These are phyloP conservation scores for Ammodytes dubius DNA, from an alignment of 2,113 vertebrate species.

Conservation along the genomic window DNA sequence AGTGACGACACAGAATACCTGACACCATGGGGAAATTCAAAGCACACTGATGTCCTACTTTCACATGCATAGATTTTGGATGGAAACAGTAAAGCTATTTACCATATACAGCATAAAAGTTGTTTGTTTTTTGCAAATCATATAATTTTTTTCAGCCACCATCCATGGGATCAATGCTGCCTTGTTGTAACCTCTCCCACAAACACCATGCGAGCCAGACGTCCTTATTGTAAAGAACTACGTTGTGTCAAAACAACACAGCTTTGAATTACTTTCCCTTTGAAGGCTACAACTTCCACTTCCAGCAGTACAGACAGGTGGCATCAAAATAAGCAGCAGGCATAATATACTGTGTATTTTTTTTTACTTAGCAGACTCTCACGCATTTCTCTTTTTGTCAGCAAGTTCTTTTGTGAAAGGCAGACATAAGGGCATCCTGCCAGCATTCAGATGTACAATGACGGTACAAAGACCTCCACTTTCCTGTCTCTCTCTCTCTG, in stretches of 20 bases:
- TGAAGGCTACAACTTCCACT: constrained; percentile 44
- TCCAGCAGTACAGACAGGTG: constrained; percentile 40
- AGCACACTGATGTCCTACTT: constrained; percentile 20
- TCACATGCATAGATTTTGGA: constrained; percentile 14
- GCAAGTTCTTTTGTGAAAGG: constrained; percentile 42
- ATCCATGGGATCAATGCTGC: constrained; percentile 3
- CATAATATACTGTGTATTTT: constrained; percentile 48
- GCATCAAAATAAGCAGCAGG: constrained; percentile 40
- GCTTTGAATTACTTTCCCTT: constrained; percentile 46
- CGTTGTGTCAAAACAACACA: constrained; percentile 14
- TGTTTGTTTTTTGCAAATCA: not conserved
- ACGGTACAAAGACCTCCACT: constrained; percentile 23
- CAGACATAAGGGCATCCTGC: constrained; percentile 37
- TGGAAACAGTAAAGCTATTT: not conserved
- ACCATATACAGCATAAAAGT: constrained; percentile 1
- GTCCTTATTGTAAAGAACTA: constrained; percentile 17
- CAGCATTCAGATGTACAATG: constrained; percentile 32
- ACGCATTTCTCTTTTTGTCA: constrained; percentile 56
- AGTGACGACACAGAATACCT: constrained; percentile 20
- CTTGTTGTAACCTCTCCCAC: constrained; percentile 17
- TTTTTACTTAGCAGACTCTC: constrained; percentile 38
- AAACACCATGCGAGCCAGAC: not conserved
- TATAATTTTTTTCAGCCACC: not conserved
- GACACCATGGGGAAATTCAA: constrained; percentile 28
- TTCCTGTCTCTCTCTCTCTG: not conserved